These are phyloP conservation scores for Phania funesta DNA, from an alignment of 2,888 invertebrate species.

Conservation along the genomic window DNA sequence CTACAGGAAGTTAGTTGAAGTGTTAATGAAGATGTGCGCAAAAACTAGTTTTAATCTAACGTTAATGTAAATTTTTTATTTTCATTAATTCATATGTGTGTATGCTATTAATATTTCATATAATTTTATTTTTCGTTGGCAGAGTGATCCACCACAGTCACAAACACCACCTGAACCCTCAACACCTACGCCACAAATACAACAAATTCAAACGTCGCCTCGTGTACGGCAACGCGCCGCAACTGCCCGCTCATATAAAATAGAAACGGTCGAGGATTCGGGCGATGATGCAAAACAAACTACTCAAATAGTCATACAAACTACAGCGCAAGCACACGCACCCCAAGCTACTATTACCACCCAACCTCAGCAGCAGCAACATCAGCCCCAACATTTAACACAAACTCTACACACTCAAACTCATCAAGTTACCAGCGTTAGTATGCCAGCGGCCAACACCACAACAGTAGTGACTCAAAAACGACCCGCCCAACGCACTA, in stretches of 20 bases:
- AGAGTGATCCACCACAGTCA: slow-evolving; percentile 85
- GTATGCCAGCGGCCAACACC: slow-evolving; percentile 68
- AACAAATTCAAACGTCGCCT: slow-evolving; percentile 76
- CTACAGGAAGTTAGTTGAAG: too few relatives aligned
- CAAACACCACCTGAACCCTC: slow-evolving; percentile 85
- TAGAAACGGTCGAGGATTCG: slow-evolving; percentile 84
- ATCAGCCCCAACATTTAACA: slow-evolving; percentile 65
- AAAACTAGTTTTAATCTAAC: too few relatives aligned
- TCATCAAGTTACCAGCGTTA: slow-evolving; percentile 66
- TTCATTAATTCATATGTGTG: neutral
- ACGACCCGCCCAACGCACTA: slow-evolving; percentile 76
- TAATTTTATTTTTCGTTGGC: slow-evolving; percentile 65
- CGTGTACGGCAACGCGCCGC: slow-evolving; percentile 77
- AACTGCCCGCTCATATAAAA: slow-evolving; percentile 81
- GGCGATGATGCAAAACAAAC: slow-evolving; percentile 82
- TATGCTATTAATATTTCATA: neutral
- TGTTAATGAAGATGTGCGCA: too few relatives aligned
- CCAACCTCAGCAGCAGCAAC: slow-evolving; percentile 73
- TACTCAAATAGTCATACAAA: slow-evolving; percentile 82
- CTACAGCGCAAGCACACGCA: slow-evolving; percentile 74
- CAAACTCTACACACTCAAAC: slow-evolving; percentile 64
- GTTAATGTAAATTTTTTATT: neutral
- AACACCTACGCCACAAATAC: slow-evolving; percentile 83
- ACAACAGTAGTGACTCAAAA: slow-evolving; percentile 78
- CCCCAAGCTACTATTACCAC: slow-evolving; percentile 75